phyloP scores from a whole-genome alignment of 2,888 invertebrate genomes.

The Ernsta delagoae region DNA sequence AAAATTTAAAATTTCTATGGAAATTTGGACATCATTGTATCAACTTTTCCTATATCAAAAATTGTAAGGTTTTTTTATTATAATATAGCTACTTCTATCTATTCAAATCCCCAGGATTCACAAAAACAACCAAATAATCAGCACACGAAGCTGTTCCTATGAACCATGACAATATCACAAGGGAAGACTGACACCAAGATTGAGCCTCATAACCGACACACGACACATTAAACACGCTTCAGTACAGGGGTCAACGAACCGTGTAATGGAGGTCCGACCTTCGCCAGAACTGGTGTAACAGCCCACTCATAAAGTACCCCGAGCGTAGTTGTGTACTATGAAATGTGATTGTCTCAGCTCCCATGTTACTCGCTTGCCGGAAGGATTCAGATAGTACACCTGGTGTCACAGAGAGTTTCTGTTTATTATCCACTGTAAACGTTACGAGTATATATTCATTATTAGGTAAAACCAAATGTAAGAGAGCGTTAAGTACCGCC shows the following conservation, averaged over 20 bases:
- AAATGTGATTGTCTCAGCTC: background rate
- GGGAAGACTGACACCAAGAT: background rate
- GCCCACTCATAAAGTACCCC: background rate
- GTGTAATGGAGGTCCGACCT: constrained; percentile 43
- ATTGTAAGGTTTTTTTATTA: no score
- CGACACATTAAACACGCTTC: constrained; percentile 1
- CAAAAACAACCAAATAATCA: background rate
- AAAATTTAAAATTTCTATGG: no score
- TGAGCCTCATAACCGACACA: background rate
- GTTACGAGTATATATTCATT: no score
- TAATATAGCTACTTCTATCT: no score
- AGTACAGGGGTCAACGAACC: constrained; percentile 39
- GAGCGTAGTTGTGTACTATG: background rate
- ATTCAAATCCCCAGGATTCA: no score
- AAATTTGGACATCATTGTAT: no score
- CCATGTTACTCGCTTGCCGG: background rate
- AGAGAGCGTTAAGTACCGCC: no score
- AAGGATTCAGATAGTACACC: background rate
- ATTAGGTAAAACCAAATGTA: no score
- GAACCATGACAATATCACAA: background rate
- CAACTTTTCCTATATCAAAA: no score
- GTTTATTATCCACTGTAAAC: background rate
- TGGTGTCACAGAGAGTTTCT: background rate
- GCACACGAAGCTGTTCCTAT: background rate
- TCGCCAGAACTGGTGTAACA: constrained; percentile 22